Evolutionary conservation across 2,113 vertebrate genomes (phyloP).

Genomic region (Aramus guarauna): DNA sequence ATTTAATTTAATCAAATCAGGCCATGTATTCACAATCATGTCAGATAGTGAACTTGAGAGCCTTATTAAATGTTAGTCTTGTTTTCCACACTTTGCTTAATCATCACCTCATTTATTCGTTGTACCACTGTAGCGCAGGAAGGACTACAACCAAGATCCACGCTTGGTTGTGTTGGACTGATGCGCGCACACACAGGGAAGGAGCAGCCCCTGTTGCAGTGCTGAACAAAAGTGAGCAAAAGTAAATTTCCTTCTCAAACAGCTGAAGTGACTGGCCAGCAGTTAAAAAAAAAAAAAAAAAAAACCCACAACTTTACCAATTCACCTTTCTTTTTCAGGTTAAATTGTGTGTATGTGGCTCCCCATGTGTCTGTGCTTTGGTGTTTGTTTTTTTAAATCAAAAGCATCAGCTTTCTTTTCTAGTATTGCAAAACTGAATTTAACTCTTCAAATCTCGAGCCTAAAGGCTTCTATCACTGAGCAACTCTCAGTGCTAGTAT

Average conservation of each 20-base stretch:
- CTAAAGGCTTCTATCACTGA: neutral
- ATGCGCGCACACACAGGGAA: rapidly evolving
- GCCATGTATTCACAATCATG: neutral
- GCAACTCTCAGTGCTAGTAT: neutral
- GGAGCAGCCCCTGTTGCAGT: neutral
- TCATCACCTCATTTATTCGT: neutral
- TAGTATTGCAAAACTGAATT: neutral
- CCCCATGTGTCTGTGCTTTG: neutral
- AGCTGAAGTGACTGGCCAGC: neutral
- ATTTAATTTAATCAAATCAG: neutral
- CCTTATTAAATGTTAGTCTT: neutral
- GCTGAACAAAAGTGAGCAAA: neutral
- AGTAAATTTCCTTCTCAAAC: neutral
- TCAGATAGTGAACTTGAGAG: neutral
- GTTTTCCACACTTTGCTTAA: neutral
- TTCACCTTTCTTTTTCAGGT: neutral
- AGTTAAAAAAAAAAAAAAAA: neutral
- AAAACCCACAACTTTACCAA: neutral
- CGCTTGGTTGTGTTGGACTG: neutral
- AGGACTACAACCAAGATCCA: neutral
- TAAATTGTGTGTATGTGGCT: neutral
- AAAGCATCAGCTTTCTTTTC: neutral
- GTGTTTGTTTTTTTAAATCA: neutral
- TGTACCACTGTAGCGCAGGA: neutral
- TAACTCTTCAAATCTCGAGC: neutral